Evolutionary conservation across 2,113 vertebrate species (phyloP).

Genomic region (Apteryx mantelli): DNA sequence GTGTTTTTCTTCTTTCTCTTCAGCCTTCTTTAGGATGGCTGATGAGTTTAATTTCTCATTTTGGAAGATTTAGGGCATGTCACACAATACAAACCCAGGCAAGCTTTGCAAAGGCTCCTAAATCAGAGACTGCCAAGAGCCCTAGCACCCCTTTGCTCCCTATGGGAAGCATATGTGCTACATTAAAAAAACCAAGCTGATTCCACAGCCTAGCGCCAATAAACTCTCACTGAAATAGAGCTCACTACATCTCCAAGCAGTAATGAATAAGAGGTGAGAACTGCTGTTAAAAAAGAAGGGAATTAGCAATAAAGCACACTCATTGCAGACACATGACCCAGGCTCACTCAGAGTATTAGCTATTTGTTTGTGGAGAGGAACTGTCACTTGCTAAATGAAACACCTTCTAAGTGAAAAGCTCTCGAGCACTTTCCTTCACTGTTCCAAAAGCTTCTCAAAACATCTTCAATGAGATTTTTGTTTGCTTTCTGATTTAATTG

Average conservation of each 20-base stretch:
- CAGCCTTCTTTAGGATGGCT: neutral
- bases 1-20: neutral
- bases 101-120: neutral
- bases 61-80: neutral
- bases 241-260: neutral
- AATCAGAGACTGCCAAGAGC: neutral
- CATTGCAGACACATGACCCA: neutral
- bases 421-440: neutral
- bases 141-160: neutral
- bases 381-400: neutral
- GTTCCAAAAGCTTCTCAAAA: neutral
- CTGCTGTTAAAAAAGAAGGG: neutral
- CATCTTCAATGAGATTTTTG: fast-evolving
- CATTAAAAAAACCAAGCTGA: neutral
- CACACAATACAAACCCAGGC: neutral
- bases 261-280: neutral
- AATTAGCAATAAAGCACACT: neutral
- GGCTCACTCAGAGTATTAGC: neutral
- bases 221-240: neutral
- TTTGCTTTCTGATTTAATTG: neutral
- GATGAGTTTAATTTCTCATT: neutral
- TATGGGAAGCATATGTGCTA: neutral
- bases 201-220: neutral
- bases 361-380: neutral
- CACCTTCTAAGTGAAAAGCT: neutral